Evolutionary conservation across 2,113 vertebrate species (phyloP).

Genomic region (Sinocyclocheilus maitianheensis): DNA sequence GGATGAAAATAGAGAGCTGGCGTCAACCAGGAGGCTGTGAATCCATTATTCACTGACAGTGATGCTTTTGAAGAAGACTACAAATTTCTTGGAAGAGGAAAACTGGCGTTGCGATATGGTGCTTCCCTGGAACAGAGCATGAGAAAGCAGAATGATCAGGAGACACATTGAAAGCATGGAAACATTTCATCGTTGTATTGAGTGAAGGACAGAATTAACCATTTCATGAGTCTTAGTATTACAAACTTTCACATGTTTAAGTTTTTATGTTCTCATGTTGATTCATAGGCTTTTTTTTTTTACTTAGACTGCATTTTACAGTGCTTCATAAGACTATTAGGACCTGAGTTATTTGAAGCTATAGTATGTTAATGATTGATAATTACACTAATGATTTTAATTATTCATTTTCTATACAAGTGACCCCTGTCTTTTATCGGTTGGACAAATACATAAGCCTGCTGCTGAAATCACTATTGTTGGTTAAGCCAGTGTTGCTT

Average conservation of each 20-base stretch:
- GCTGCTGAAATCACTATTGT: neutral
- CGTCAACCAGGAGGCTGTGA: neutral
- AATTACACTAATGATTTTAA: neutral
- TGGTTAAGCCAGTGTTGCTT: neutral
- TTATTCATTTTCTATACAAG: neutral
- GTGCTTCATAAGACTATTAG: neutral
- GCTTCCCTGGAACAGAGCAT: slow-evolving; percentile 26
- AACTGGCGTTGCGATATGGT: neutral
- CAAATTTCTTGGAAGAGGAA: neutral
- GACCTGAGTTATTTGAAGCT: neutral
- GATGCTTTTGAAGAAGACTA: slow-evolving; percentile 13
- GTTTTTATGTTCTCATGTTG: neutral
- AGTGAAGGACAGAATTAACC: neutral
- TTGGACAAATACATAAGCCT: neutral
- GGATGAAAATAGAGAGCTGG: neutral
- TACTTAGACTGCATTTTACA: neutral
- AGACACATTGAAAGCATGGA: slow-evolving; percentile 18
- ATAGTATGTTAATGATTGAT: neutral
- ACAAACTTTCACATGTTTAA: neutral
- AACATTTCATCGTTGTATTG: neutral
- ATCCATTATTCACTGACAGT: neutral
- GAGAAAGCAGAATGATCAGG: slow-evolving; percentile 29
- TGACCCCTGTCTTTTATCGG: neutral
- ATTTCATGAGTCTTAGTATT: neutral
- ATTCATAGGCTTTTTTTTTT: neutral